Conservation (phyloP, 2,797 vertebrate genomes). For the Yasuhikotakia modesta region DNA sequence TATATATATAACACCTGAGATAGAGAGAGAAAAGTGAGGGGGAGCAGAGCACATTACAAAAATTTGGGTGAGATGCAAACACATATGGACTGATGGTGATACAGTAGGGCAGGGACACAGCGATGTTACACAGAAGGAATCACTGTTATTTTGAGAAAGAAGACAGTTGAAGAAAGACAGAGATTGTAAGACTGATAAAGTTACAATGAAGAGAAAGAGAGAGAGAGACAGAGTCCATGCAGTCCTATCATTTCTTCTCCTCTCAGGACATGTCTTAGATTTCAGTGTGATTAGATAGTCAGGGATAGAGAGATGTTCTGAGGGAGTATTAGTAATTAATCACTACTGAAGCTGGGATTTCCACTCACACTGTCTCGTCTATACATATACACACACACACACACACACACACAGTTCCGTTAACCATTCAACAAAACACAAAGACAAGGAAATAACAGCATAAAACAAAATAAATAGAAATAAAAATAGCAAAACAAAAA, state of each 20-base stretch:
- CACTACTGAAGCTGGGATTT: conserved; percentile 67
- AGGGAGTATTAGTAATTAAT: conserved; percentile 78
- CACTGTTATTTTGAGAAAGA: neutral
- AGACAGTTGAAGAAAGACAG: conserved; percentile 33
- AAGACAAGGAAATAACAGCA: conserved; percentile 39
- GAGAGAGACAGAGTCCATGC: conserved; percentile 47
- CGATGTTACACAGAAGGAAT: conserved; percentile 34
- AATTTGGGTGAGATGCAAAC: conserved; percentile 22
- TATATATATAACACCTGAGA: conserved; percentile 59
- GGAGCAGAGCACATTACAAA: conserved; percentile 50
- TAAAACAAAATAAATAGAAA: conserved; percentile 39
- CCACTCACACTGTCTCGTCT: conserved; percentile 65
- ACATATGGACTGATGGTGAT: conserved; percentile 21
- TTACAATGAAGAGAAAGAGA: conserved; percentile 42
- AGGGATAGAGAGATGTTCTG: conserved; percentile 77
- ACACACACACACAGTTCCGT: conserved; percentile 6
- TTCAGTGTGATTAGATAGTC: conserved; percentile 78
- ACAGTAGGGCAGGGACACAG: conserved; percentile 37
- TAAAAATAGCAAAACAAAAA: conserved; percentile 40
- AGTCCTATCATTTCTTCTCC: conserved; percentile 50
- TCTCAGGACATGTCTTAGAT: conserved; percentile 76
- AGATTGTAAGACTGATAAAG: conserved; percentile 49
- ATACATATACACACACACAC: conserved; percentile 25
- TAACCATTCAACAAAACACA: conserved; percentile 30
- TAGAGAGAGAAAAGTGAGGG: conserved; percentile 26